These are phyloP conservation scores for Lutjanus campechanus DNA, from an alignment of 2,797 vertebrate species.

Conservation along the genomic window DNA sequence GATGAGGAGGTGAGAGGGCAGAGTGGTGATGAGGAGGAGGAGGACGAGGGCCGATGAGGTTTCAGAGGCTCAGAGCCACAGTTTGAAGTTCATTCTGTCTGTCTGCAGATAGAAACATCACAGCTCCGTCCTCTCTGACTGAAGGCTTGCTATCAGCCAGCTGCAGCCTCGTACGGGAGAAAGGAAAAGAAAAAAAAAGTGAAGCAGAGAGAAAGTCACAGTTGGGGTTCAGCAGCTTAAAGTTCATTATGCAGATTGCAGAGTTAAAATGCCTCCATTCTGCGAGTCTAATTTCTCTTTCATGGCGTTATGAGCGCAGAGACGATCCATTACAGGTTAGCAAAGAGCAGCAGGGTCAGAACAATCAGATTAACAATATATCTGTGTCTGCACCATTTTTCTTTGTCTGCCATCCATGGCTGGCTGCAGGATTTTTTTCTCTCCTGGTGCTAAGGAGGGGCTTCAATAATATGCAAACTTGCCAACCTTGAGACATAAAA, in stretches of 20 bases:
- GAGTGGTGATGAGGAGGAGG: conserved; percentile 9
- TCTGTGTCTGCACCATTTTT: background rate
- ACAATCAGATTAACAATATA: conserved; percentile 15
- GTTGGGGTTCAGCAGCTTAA: conserved; percentile 35
- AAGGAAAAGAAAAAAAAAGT: background rate
- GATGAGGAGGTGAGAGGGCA: conserved; percentile 33
- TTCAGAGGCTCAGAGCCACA: conserved; percentile 40
- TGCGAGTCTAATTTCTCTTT: conserved; percentile 51
- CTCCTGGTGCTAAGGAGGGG: too few species aligned
- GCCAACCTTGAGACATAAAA: too few species aligned
- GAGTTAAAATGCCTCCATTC: conserved; percentile 39
- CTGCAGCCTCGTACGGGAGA: conserved; percentile 42
- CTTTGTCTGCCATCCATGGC: background rate
- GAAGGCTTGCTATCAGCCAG: conserved; percentile 57
- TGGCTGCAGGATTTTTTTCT: background rate
- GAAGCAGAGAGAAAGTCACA: conserved; percentile 22
- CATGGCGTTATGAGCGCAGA: conserved; percentile 7
- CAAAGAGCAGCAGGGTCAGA: conserved; percentile 39
- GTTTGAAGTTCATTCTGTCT: conserved; percentile 32
- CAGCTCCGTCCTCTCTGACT: conserved; percentile 43
- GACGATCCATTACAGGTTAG: conserved; percentile 34
- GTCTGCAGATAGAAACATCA: conserved; percentile 62
- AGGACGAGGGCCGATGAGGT: conserved; percentile 24
- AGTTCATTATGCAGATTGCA: conserved; percentile 58
- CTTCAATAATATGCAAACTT: too few species aligned